These are phyloP conservation scores for Heteromormyrus szaboi DNA, from an alignment of 2,797 vertebrate species.

Conservation along the genomic window DNA sequence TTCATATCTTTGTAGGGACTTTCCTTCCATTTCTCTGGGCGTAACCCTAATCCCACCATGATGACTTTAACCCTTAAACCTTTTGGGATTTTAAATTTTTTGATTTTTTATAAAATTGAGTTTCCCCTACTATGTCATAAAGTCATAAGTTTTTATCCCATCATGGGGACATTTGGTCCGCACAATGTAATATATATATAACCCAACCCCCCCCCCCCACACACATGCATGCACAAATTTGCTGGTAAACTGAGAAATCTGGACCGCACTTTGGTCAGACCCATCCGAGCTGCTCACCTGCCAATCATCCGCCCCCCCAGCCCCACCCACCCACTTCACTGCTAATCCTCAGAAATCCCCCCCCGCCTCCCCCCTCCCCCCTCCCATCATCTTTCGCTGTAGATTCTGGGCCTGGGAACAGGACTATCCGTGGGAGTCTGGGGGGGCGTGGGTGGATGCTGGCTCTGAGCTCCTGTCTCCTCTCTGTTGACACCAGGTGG, in stretches of 20 bases:
- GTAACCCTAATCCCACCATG: too few species aligned
- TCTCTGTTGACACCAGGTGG: slow-evolving; percentile 4
- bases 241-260: not conserved
- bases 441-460: not conserved
- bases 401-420: not conserved
- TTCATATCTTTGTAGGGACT: not conserved
- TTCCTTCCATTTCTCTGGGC: not conserved
- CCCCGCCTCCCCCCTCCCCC: not conserved
- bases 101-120: not conserved
- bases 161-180: not conserved
- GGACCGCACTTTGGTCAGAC: not conserved
- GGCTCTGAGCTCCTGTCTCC: not conserved
- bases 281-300: not conserved
- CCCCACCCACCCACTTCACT: not conserved
- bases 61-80: not conserved
- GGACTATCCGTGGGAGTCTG: not conserved
- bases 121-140: not conserved
- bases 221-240: not conserved
- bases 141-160: not conserved
- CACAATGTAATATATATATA: not conserved
- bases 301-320: not conserved
- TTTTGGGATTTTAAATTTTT: not conserved
- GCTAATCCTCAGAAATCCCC: too few species aligned
- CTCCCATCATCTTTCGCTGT: not conserved
- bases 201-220: too few species aligned